Evolutionary conservation across 1,140 invertebrate species (phyloP).

Genomic region (Apis laboriosa): DNA sequence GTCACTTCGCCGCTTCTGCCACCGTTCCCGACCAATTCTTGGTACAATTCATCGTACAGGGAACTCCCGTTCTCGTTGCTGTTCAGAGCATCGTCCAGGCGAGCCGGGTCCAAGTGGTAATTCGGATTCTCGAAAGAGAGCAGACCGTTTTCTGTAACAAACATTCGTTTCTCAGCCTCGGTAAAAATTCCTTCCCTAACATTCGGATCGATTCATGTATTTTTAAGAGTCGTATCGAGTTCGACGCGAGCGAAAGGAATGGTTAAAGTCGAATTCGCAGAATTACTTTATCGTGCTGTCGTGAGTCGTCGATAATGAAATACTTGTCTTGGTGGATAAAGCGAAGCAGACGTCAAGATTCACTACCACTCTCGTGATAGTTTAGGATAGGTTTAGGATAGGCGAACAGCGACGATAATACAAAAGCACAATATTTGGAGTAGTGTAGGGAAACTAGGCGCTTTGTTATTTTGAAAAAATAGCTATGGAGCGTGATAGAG

Average conservation of each 20-base stretch:
- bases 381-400: background rate
- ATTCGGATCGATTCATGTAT: too few relatives aligned
- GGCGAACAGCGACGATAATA: background rate
- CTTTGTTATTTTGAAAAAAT: background rate
- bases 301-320: background rate
- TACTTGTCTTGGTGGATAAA: slow-evolving; percentile 32
- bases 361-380: background rate
- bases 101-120: slow-evolving; percentile 89
- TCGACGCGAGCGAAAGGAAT: too few relatives aligned
- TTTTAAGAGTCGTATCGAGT: too few relatives aligned
- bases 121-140: slow-evolving; percentile 94
- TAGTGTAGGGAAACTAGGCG: background rate
- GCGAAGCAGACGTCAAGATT: slow-evolving; percentile 50
- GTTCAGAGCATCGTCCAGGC: slow-evolving; percentile 89
- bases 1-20: slow-evolving; percentile 62
- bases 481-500: too few relatives aligned
- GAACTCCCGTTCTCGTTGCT: slow-evolving; percentile 84
- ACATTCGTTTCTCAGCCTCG: background rate
- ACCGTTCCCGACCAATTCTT: slow-evolving; percentile 82
- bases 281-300: background rate
- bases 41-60: slow-evolving; percentile 83
- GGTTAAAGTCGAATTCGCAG: too few relatives aligned
- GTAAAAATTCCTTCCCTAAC: too few relatives aligned
- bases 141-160: slow-evolving; percentile 89
- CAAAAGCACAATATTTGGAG: background rate